Evolutionary conservation across 2,888 invertebrate species (phyloP).

Genomic region (Mamestra brassicae): DNA sequence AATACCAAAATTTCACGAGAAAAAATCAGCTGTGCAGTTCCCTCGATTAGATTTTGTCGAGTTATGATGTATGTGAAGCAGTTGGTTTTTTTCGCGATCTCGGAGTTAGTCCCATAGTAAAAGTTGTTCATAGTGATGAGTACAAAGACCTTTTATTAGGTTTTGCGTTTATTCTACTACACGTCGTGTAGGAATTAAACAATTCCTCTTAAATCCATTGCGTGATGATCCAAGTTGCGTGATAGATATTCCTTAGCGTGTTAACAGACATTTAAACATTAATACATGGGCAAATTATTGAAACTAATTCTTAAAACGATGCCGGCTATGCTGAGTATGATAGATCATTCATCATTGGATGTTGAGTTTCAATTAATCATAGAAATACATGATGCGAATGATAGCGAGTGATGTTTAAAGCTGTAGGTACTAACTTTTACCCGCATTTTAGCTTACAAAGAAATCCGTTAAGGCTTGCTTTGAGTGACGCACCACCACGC

Average conservation of each 20-base stretch:
- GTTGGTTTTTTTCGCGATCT: too few relatives aligned
- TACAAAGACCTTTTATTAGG: too few relatives aligned
- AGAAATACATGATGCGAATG: background rate
- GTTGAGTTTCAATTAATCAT: conserved; percentile 12
- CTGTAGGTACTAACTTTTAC: background rate
- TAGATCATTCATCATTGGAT: conserved; percentile 14
- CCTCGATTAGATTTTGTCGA: too few relatives aligned
- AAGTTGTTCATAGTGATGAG: too few relatives aligned
- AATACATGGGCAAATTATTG: conserved; percentile 26
- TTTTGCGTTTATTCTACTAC: too few relatives aligned
- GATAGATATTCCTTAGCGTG: conserved; percentile 30
- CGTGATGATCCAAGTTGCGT: conserved; percentile 34
- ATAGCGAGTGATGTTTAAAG: background rate
- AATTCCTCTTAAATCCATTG: conserved; percentile 14
- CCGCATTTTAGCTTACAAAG: too few relatives aligned
- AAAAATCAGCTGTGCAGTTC: too few relatives aligned
- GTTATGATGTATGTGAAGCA: too few relatives aligned
- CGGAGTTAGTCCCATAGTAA: too few relatives aligned
- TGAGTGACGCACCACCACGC: too few relatives aligned
- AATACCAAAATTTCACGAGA: too few relatives aligned
- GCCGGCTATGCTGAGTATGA: background rate
- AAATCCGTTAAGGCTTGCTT: too few relatives aligned
- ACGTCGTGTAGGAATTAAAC: background rate
- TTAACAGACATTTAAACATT: conserved; percentile 15
- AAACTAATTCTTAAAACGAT: conserved; percentile 17